These are phyloP conservation scores for Odocoileus hemionus DNA, from an alignment of 2,113 vertebrate genomes.

Conservation along the genomic window DNA sequence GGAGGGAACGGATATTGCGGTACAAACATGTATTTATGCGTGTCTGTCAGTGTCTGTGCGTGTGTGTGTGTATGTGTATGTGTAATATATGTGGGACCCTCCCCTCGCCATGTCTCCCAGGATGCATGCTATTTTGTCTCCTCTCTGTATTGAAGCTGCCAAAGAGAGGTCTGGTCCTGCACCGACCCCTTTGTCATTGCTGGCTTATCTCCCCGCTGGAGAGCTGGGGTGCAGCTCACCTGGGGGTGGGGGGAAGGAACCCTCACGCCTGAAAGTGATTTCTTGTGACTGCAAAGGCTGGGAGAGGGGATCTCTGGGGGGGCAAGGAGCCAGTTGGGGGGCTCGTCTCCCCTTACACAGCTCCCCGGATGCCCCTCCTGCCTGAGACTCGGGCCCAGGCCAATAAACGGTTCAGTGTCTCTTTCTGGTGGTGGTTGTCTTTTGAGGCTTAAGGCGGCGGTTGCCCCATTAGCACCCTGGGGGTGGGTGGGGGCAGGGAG, in stretches of 20 bases:
- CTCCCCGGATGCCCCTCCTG: conserved; percentile 4
- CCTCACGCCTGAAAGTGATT: not conserved
- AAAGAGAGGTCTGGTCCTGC: not conserved
- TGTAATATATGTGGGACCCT: not conserved
- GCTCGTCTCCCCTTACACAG: not conserved
- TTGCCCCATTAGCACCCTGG: not conserved
- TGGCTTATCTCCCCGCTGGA: not conserved
- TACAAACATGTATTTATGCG: conserved; percentile 65
- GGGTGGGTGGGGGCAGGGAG: not conserved
- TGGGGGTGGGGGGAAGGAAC: not conserved
- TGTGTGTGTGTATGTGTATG: too few species aligned
- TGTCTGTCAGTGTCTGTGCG: not conserved
- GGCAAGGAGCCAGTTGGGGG: conserved; percentile 31
- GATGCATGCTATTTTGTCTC: not conserved
- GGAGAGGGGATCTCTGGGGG: not conserved
- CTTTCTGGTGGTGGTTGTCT: not conserved
- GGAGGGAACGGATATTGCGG: conserved; percentile 28
- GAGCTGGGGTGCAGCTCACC: not conserved
- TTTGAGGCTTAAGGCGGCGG: not conserved
- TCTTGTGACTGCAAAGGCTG: conserved; percentile 11
- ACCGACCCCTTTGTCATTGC: not conserved
- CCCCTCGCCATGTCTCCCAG: not conserved
- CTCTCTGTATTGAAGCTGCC: not conserved
- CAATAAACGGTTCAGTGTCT: conserved; percentile 68
- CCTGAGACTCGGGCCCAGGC: not conserved